phyloP scores from a whole-genome alignment of 92 coral and sea anemone species.

The Porites cylindrica region DNA sequence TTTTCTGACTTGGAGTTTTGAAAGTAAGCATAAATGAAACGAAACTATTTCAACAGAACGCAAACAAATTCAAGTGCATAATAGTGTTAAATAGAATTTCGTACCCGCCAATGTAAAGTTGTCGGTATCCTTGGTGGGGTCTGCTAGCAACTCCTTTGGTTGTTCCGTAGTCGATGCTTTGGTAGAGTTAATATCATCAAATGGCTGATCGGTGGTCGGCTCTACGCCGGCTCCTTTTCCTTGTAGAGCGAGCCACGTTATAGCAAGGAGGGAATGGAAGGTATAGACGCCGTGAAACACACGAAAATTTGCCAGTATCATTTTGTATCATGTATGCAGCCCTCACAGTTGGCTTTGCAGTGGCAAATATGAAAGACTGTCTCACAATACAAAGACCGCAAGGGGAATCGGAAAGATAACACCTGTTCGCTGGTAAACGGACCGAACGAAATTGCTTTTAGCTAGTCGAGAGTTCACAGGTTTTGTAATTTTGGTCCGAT shows the following conservation, averaged over 20 bases:
- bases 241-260: slow-evolving; percentile 55
- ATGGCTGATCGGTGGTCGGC: slow-evolving; percentile 7
- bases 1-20: not conserved
- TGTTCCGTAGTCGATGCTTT: slow-evolving; percentile 17
- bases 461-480: not conserved
- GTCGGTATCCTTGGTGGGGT: slow-evolving; percentile 4
- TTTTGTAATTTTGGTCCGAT: not conserved
- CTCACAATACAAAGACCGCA: not conserved
- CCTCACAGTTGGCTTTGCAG: slow-evolving; percentile 6
- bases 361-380: not conserved
- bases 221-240: slow-evolving; percentile 18
- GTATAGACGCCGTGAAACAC: slow-evolving; percentile 47
- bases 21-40: not conserved
- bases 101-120: slow-evolving; percentile 52
- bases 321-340: slow-evolving; percentile 25
- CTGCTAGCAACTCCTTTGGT: slow-evolving; percentile 23
- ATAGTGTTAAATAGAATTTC: slow-evolving; percentile 5
- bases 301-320: slow-evolving; percentile 24
- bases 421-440: slow-evolving; percentile 3
- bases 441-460: not conserved
- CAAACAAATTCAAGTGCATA: not conserved
- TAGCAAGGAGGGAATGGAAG: slow-evolving; percentile 19
- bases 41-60: not conserved
- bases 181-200: slow-evolving; percentile 25
- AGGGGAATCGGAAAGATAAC: slow-evolving; percentile 37